Percentiles rank a stretch among this genome's conserved stretches.
Conservation (phyloP, 2,888 invertebrate species). For the Cyrtodaria siliqua region DNA sequence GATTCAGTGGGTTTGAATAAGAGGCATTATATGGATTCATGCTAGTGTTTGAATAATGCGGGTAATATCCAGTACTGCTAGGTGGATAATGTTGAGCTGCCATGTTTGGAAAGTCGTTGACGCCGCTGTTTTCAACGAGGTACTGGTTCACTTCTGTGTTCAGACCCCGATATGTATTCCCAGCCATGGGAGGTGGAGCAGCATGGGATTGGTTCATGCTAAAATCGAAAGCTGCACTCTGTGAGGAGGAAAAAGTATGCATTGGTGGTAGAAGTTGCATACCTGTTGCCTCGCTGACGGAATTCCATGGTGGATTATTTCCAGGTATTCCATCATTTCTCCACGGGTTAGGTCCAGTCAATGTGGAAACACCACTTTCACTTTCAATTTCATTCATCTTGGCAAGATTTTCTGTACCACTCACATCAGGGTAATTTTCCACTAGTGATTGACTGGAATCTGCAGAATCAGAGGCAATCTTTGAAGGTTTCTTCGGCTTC, state of each 20-base stretch:
- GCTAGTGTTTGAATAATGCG: too few relatives aligned
- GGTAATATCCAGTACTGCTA: too few relatives aligned
- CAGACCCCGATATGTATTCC: neutral
- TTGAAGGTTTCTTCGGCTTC: constrained; percentile 10
- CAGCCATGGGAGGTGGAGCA: neutral
- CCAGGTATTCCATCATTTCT: neutral
- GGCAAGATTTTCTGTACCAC: neutral
- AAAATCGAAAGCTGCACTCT: neutral
- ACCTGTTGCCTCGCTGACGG: neutral
- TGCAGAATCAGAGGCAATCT: neutral
- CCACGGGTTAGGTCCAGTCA: too few relatives aligned
- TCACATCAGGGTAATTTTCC: neutral
- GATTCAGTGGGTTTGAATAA: neutral
- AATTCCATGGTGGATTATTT: neutral
- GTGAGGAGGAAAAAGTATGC: constrained; percentile 35
- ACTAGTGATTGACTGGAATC: too few relatives aligned
- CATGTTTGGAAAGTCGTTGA: too few relatives aligned
- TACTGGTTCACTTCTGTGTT: neutral
- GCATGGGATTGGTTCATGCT: neutral
- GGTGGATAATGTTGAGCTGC: too few relatives aligned
- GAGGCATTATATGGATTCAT: too few relatives aligned
- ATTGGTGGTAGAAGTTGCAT: constrained; percentile 34
- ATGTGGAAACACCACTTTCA: neutral
- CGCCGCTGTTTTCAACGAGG: neutral
- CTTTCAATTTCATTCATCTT: neutral